Evolutionary conservation across 37 sponge, comb jelly and placozoan genomes (phyloP).

Genomic region (Mnemiopsis leidyi): DNA sequence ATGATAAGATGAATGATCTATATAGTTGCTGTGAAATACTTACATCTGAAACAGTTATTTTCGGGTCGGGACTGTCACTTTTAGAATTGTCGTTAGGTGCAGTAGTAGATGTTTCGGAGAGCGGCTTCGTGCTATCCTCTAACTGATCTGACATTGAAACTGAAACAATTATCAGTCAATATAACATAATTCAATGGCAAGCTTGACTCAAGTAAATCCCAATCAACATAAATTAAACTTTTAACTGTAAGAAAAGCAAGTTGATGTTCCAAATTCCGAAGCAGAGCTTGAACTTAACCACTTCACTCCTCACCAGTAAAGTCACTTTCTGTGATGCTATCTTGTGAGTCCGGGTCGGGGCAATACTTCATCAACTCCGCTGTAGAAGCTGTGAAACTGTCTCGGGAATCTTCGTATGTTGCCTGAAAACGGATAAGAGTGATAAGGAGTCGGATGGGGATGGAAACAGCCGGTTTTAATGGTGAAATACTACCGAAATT

Average conservation of each 20-base stretch:
- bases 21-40: too few relatives aligned
- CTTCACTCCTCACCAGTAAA: constrained; percentile 33
- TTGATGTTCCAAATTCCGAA: too few relatives aligned
- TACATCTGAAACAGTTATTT: constrained; percentile 22
- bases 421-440: not conserved
- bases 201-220: too few relatives aligned
- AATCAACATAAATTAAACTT: too few relatives aligned
- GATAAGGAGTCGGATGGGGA: too few relatives aligned
- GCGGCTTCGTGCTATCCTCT: constrained; percentile 19
- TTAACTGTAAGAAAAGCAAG: too few relatives aligned
- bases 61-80: not conserved
- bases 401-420: constrained; percentile 28
- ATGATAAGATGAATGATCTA: too few relatives aligned
- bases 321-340: not conserved
- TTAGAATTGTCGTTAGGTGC: not conserved
- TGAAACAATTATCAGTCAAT: too few relatives aligned
- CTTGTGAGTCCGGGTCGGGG: constrained; percentile 53
- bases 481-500: too few relatives aligned
- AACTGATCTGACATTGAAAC: constrained; percentile 40
- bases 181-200: too few relatives aligned
- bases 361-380: constrained; percentile 65
- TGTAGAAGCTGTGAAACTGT: constrained; percentile 60
- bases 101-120: not conserved
- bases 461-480: too few relatives aligned
- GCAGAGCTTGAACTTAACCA: too few relatives aligned